Percentiles rank a stretch among this genome's conserved stretches.
These are phyloP conservation scores for Chaetogeoica ovagalla DNA, from an alignment of 2,888 invertebrate genomes.

Conservation along the genomic window DNA sequence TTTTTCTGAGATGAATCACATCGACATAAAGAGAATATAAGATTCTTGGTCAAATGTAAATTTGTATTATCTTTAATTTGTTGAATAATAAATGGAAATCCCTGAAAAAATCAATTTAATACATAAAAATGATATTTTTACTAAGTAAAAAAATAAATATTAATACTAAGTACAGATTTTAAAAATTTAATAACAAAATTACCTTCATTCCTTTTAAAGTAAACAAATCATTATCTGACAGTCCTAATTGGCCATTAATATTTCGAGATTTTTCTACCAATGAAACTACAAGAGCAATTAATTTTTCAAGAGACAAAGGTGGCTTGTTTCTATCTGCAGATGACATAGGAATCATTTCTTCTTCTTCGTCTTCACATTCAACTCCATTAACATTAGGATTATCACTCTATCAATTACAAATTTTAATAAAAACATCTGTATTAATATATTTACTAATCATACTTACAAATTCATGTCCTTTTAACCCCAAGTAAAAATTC, in stretches of 20 bases:
- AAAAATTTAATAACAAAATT: slow-evolving; percentile 54
- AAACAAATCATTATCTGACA: slow-evolving; percentile 77
- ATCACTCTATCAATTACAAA: slow-evolving; percentile 41
- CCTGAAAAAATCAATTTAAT: slow-evolving; percentile 63
- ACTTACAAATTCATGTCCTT: slow-evolving; percentile 71
- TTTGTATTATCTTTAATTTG: slow-evolving; percentile 93
- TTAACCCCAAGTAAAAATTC: slow-evolving; percentile 88
- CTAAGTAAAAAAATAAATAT: too few relatives aligned
- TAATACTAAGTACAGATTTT: background rate
- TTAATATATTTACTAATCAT: background rate
- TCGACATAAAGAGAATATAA: slow-evolving; percentile 87
- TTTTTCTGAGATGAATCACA: slow-evolving; percentile 66
- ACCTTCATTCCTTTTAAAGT: slow-evolving; percentile 86
- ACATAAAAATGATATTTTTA: background rate
- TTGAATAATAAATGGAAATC: slow-evolving; percentile 90
- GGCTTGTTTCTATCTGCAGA: slow-evolving; percentile 78
- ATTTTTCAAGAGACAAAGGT: slow-evolving; percentile 84
- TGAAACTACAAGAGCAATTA: slow-evolving; percentile 87
- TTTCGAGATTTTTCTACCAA: slow-evolving; percentile 87
- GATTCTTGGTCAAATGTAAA: slow-evolving; percentile 84
- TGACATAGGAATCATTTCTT: slow-evolving; percentile 68
- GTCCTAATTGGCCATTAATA: slow-evolving; percentile 70
- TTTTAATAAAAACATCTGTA: too few relatives aligned
- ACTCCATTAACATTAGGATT: slow-evolving; percentile 38
- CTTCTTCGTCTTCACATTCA: slow-evolving; percentile 63